These are phyloP conservation scores for Nycticebus coucang DNA, from an alignment of 2,113 vertebrate genomes.

Conservation along the genomic window DNA sequence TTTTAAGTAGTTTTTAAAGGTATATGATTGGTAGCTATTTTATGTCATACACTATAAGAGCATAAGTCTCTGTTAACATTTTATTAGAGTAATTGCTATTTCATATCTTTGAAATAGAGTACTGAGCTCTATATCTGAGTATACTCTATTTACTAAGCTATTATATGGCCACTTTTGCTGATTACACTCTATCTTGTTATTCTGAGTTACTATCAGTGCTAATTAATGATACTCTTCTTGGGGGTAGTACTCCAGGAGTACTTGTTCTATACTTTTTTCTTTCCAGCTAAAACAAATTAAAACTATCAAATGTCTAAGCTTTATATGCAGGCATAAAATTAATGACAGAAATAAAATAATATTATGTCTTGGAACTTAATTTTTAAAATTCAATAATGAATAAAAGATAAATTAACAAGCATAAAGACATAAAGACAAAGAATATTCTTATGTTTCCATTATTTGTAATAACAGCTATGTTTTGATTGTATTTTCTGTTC, in stretches of 20 bases:
- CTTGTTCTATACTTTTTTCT: neutral
- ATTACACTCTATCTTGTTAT: neutral
- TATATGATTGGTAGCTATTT: neutral
- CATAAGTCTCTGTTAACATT: neutral
- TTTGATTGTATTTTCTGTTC: constrained; percentile 6
- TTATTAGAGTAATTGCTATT: neutral
- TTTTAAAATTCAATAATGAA: neutral
- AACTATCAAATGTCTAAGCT: neutral
- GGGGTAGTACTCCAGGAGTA: neutral
- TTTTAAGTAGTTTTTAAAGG: neutral
- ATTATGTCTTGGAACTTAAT: neutral
- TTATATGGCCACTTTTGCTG: neutral
- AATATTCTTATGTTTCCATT: neutral
- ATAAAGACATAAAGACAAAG: too few species aligned
- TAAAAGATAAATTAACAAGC: neutral
- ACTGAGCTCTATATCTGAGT: neutral
- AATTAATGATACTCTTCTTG: neutral
- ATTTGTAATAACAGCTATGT: neutral
- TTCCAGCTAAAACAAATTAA: neutral
- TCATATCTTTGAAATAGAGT: neutral
- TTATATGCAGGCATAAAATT: neutral
- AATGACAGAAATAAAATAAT: constrained; percentile 9
- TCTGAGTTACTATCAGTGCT: neutral
- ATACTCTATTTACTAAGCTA: neutral
- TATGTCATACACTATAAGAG: neutral